Percentiles rank a stretch among this genome's conserved stretches.
Conservation (phyloP, 2,113 vertebrate species). For the Bubo blakistoni region DNA sequence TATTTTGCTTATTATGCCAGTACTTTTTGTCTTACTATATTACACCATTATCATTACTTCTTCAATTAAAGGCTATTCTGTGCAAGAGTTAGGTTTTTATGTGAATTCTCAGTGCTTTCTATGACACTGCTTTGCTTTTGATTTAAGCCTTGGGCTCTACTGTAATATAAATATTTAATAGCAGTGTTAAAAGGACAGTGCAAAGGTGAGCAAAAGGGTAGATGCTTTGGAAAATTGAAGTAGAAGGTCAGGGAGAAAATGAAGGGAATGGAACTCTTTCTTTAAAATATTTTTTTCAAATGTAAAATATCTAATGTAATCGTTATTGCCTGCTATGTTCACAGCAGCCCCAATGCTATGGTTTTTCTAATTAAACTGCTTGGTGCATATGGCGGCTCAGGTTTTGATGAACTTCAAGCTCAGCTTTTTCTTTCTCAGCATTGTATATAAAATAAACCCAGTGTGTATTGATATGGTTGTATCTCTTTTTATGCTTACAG, state of each 20-base stretch:
- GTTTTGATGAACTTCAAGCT: neutral
- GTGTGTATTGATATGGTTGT: neutral
- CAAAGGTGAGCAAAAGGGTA: neutral
- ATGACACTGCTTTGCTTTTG: neutral
- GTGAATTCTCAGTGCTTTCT: neutral
- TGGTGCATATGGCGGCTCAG: neutral
- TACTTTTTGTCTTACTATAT: rapidly evolving
- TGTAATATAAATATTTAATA: neutral
- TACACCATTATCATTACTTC: neutral
- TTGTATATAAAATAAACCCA: neutral
- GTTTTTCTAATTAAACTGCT: neutral
- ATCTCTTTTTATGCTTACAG: neutral
- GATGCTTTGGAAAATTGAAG: neutral
- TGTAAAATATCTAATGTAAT: neutral
- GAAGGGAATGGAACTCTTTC: neutral
- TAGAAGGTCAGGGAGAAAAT: neutral
- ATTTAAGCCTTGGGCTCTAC: neutral
- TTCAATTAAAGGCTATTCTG: neutral
- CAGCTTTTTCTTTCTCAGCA: neutral
- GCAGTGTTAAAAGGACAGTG: neutral
- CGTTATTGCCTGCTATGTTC: neutral
- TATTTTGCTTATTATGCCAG: neutral
- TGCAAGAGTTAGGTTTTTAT: neutral
- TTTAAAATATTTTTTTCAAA: neutral
- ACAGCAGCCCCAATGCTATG: neutral